Evolutionary conservation across 2,113 vertebrate species (phyloP).

Genomic region (Bubo scandiacus): DNA sequence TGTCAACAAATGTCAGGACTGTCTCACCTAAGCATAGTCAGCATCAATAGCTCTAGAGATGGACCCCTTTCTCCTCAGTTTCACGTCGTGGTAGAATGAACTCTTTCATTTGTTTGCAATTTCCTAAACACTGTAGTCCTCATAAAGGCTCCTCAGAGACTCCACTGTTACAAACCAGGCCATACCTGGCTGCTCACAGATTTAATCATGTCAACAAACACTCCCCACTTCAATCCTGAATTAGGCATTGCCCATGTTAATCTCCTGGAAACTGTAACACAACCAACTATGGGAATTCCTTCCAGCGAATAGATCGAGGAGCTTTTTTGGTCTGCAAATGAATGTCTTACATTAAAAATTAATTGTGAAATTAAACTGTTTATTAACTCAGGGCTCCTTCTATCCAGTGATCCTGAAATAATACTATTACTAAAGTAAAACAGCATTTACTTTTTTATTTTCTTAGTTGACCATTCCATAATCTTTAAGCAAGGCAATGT

Average conservation of each 20-base stretch:
- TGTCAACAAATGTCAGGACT: neutral
- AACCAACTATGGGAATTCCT: neutral
- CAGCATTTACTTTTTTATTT: neutral
- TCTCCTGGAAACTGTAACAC: neutral
- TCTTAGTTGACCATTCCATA: neutral
- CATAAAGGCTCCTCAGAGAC: neutral
- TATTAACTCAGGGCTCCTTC: neutral
- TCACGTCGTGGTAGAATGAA: neutral
- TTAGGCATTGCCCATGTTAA: neutral
- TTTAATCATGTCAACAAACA: neutral
- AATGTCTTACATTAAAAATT: neutral
- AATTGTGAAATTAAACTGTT: neutral
- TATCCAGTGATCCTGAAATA: neutral
- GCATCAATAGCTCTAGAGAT: neutral
- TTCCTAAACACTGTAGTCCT: neutral
- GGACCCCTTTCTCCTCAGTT: neutral
- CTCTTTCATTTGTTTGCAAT: neutral
- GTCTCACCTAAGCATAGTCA: neutral
- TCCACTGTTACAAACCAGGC: neutral
- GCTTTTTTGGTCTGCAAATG: neutral
- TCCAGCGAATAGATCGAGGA: neutral
- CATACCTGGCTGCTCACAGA: neutral
- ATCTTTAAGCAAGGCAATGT: neutral
- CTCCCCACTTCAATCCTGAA: neutral
- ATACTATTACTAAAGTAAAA: neutral